These are phyloP conservation scores for Ammodytes marinus DNA, from an alignment of 2,113 vertebrate genomes.

Conservation along the genomic window DNA sequence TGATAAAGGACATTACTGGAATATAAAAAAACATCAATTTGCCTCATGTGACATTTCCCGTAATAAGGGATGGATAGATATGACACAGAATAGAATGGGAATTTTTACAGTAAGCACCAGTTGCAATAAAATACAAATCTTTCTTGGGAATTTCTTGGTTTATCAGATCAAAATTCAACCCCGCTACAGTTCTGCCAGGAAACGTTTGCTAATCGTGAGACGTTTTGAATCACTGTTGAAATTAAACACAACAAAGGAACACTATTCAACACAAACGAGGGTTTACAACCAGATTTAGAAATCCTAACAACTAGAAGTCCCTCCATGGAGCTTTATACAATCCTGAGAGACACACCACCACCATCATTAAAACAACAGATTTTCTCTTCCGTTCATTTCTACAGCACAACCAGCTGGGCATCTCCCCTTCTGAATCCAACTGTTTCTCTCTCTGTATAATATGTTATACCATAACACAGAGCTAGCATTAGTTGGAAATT, in stretches of 20 bases:
- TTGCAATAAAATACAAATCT: not conserved
- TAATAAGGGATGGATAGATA: not conserved
- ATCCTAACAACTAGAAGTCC: constrained; percentile 18
- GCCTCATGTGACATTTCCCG: not conserved
- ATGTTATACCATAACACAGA: constrained; percentile 31
- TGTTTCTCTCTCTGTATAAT: not conserved
- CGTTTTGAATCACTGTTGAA: not conserved
- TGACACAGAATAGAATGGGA: not conserved
- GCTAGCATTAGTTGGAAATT: not conserved
- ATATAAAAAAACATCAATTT: not conserved
- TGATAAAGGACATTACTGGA: not conserved
- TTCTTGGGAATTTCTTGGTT: not conserved
- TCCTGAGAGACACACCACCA: constrained; percentile 41
- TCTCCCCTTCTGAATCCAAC: constrained; percentile 3
- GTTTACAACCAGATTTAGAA: not conserved
- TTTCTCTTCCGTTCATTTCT: constrained; percentile 32
- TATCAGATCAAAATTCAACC: not conserved
- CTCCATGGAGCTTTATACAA: not conserved
- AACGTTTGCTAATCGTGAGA: not conserved
- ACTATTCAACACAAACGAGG: not conserved
- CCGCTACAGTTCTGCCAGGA: not conserved
- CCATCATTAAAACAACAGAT: constrained; percentile 47
- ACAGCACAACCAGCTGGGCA: constrained; percentile 44
- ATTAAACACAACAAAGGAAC: not conserved
- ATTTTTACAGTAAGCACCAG: too few species aligned